phyloP scores from a whole-genome alignment of 2,888 invertebrate genomes.

The Eremobia ochroleuca region DNA sequence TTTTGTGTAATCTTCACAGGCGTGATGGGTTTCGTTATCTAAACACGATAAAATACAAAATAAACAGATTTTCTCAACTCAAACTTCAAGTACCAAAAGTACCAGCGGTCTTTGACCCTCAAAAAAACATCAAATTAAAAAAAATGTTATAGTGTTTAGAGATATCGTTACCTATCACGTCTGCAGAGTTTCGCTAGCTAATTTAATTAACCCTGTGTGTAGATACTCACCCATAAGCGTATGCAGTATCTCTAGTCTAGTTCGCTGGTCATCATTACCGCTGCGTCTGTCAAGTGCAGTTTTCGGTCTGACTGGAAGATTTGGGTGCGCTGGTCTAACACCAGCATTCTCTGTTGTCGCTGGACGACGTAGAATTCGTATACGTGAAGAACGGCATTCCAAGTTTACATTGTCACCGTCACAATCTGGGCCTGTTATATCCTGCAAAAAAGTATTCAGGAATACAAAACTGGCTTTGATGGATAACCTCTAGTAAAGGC shows the following conservation, averaged over 20 bases:
- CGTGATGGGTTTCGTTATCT: neutral
- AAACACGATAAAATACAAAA: neutral
- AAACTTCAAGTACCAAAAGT: neutral
- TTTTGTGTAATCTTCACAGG: neutral
- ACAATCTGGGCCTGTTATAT: slow-evolving; percentile 35
- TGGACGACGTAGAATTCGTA: slow-evolving; percentile 75
- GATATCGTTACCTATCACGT: neutral
- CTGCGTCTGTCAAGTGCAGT: slow-evolving; percentile 77
- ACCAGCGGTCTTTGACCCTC: neutral
- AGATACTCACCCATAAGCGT: slow-evolving; percentile 82
- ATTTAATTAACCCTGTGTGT: neutral
- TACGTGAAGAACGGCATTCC: slow-evolving; percentile 3
- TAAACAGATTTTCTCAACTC: neutral
- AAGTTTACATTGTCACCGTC: slow-evolving; percentile 28
- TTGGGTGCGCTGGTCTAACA: slow-evolving; percentile 72
- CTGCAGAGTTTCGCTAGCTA: neutral
- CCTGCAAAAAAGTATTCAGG: slow-evolving; percentile 24
- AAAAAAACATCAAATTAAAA: neutral
- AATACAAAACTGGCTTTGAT: neutral
- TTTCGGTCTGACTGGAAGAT: slow-evolving; percentile 77
- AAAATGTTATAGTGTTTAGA: neutral
- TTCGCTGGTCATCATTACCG: slow-evolving; percentile 69
- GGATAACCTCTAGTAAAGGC: neutral
- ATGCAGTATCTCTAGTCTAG: slow-evolving; percentile 83
- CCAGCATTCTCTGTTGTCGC: slow-evolving; percentile 85